Conservation (phyloP, 2,113 vertebrate species). For the Esox niger region DNA sequence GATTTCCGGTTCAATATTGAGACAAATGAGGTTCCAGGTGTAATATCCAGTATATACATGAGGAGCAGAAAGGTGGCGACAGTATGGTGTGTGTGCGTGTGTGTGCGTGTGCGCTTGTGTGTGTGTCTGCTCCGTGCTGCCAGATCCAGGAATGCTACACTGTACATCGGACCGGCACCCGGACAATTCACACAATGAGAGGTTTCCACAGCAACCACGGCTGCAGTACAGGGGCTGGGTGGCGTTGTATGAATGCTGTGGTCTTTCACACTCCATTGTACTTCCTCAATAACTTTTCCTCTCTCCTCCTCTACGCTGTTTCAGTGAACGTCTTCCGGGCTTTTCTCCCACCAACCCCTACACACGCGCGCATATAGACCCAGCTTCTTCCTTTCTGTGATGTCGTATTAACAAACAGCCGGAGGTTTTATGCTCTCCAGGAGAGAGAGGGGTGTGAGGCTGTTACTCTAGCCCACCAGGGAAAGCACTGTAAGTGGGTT, state of each 20-base stretch:
- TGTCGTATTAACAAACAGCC: background rate
- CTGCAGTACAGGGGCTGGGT: slow-evolving; percentile 22
- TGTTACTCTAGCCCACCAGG: background rate
- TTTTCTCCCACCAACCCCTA: no score
- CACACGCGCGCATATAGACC: no score
- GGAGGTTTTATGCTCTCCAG: slow-evolving; percentile 1
- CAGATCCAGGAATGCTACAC: background rate
- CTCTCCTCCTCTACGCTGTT: background rate
- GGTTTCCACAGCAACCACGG: slow-evolving; percentile 39
- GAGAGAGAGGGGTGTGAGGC: background rate
- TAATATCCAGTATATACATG: background rate
- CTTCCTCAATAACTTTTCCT: background rate
- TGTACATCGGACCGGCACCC: slow-evolving; percentile 4
- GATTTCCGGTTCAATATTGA: slow-evolving; percentile 17
- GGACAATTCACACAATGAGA: slow-evolving; percentile 9
- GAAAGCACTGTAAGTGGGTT: background rate
- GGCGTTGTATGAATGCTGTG: background rate
- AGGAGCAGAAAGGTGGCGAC: background rate
- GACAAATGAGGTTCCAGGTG: background rate
- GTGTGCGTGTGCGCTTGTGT: slow-evolving; percentile 29
- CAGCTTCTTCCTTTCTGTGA: background rate
- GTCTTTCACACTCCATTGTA: background rate
- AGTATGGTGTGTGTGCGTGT: slow-evolving; percentile 7
- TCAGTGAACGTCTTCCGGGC: slow-evolving; percentile 12
- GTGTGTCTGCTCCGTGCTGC: slow-evolving; percentile 8